phyloP scores from a whole-genome alignment of 2,113 vertebrate genomes.

The Nothocercus nigrocapillus region DNA sequence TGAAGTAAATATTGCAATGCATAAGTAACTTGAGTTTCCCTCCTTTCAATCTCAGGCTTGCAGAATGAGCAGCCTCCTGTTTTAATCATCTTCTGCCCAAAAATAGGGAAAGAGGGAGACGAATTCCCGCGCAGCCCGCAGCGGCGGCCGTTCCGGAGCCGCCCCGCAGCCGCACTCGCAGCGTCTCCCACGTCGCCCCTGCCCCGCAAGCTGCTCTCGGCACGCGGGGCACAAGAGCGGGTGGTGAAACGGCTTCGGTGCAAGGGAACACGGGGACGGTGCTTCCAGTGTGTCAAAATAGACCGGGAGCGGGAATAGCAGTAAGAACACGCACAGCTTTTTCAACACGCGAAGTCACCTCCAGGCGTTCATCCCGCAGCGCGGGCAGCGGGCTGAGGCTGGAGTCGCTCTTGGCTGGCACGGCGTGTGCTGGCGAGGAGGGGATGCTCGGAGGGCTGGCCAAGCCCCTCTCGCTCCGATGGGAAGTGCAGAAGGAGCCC shows the following conservation, averaged over 20 bases:
- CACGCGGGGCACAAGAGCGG: not conserved
- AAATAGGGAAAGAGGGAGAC: not conserved
- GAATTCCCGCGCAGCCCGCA: not conserved
- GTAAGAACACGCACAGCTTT: not conserved
- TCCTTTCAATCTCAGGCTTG: not conserved
- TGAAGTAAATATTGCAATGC: not conserved
- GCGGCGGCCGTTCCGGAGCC: not conserved
- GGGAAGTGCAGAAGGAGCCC: constrained; percentile 24
- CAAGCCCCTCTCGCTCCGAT: not conserved
- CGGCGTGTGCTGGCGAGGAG: not conserved
- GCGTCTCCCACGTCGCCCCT: too few relatives aligned
- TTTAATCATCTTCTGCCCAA: not conserved
- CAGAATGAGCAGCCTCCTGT: not conserved
- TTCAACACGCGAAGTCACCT: not conserved
- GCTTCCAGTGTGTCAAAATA: not conserved
- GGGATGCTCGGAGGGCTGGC: not conserved
- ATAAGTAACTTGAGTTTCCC: not conserved
- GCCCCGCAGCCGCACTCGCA: not conserved
- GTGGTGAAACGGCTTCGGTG: not conserved
- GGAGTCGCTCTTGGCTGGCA: not conserved
- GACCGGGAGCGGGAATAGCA: not conserved
- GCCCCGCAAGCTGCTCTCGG: not conserved
- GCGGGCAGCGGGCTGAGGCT: not conserved
- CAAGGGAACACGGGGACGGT: not conserved
- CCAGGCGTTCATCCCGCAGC: rapidly evolving